Conservation (phyloP, 2,113 vertebrate genomes). For the Amphiprion percula region DNA sequence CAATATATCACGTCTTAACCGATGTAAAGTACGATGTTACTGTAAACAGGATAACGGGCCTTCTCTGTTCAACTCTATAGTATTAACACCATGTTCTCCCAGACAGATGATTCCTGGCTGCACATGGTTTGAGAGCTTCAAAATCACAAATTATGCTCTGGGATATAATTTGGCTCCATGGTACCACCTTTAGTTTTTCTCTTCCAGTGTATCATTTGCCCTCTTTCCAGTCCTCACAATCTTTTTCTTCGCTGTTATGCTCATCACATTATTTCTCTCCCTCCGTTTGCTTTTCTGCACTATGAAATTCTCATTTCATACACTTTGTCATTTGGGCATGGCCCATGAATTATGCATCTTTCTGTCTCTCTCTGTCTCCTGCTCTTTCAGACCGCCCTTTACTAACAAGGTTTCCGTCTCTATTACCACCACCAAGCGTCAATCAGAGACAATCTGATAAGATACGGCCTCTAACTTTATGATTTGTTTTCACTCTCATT, state of each 20-base stretch:
- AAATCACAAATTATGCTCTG: slow-evolving; percentile 83
- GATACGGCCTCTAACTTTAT: slow-evolving; percentile 91
- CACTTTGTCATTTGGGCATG: slow-evolving; percentile 90
- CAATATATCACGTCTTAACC: neutral
- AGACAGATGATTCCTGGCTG: neutral
- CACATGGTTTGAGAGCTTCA: neutral
- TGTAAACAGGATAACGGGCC: slow-evolving; percentile 31
- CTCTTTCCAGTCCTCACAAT: slow-evolving; percentile 58
- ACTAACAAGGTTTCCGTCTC: slow-evolving; percentile 91
- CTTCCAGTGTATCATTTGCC: slow-evolving; percentile 18
- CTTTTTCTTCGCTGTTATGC: slow-evolving; percentile 51
- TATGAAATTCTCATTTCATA: slow-evolving; percentile 97
- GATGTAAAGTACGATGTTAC: neutral
- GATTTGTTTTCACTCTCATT: slow-evolving; percentile 81
- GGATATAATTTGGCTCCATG: slow-evolving; percentile 86
- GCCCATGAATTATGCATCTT: slow-evolving; percentile 94
- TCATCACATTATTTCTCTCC: slow-evolving; percentile 48
- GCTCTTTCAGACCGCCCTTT: slow-evolving; percentile 89
- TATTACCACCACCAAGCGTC: slow-evolving; percentile 92
- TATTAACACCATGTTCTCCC: neutral
- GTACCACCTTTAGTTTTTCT: slow-evolving; percentile 82
- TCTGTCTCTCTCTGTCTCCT: slow-evolving; percentile 45
- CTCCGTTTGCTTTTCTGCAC: slow-evolving; percentile 82
- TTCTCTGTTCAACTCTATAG: neutral
- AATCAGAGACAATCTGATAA: slow-evolving; percentile 91